A percentile compares a stretch with the other conserved stretches of the same genome.
Conservation (phyloP, 2,888 invertebrate species). For the Euproctis similis region DNA sequence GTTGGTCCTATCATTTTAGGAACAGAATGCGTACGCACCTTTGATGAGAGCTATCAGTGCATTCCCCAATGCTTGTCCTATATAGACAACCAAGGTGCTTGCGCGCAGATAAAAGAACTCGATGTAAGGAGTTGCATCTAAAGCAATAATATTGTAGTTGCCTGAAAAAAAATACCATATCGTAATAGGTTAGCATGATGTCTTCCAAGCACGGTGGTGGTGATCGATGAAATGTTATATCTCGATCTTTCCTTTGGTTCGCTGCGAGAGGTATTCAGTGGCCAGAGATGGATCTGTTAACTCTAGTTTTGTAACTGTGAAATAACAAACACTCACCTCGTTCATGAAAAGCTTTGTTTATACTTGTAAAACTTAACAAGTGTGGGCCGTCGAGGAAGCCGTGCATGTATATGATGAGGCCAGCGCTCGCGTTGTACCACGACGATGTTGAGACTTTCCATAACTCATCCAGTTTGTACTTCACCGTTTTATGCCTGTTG, state of each 20-base stretch:
- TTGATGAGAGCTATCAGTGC: background rate
- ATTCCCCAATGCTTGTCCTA: background rate
- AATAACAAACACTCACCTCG: background rate
- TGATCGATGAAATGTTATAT: no score
- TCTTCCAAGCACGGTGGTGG: no score
- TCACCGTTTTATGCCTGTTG: background rate
- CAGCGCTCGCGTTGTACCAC: background rate
- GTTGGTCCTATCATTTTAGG: no score
- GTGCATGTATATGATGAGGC: slow-evolving; percentile 2
- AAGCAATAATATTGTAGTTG: background rate
- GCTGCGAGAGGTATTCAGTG: no score
- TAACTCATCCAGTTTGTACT: background rate
- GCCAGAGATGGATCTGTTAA: no score
- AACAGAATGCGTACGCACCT: background rate
- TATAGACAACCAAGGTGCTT: slow-evolving; percentile 1
- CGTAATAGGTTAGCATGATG: no score
- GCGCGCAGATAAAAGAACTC: slow-evolving; percentile 1
- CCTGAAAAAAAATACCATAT: no score
- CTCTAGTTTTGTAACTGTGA: no score
- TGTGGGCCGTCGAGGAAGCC: slow-evolving; percentile 1
- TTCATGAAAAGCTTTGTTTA: background rate
- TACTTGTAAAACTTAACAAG: background rate
- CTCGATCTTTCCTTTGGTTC: no score
- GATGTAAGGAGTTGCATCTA: slow-evolving; percentile 2
- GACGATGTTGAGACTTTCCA: background rate